Evolutionary conservation across 2,113 vertebrate genomes (phyloP).

Genomic region (Madoqua kirkii): DNA sequence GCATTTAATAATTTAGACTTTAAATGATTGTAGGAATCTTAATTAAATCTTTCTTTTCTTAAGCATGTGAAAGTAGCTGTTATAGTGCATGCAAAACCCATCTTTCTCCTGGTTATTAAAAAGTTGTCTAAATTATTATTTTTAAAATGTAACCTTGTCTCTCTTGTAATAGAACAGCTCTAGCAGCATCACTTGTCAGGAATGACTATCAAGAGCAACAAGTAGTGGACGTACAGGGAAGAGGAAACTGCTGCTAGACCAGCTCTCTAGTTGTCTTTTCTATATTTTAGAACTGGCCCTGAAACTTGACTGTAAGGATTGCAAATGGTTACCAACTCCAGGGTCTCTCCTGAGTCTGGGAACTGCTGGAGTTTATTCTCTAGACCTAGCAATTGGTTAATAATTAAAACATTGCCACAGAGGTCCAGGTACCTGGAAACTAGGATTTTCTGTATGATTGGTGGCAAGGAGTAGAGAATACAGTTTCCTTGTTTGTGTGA

Average conservation of each 20-base stretch:
- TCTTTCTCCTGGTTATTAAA: conserved; percentile 9
- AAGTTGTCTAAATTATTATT: conserved; percentile 12
- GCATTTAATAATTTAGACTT: conserved; percentile 59
- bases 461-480: conserved; percentile 21
- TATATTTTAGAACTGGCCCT: background rate
- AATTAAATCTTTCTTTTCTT: conserved; percentile 42
- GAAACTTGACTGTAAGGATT: background rate
- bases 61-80: conserved; percentile 11
- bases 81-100: background rate
- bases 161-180: conserved; percentile 22
- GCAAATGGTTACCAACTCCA: background rate
- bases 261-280: background rate
- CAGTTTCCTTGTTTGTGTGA: conserved; percentile 22
- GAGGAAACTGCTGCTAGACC: background rate
- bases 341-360: background rate
- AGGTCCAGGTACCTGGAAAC: background rate
- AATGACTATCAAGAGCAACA: conserved; percentile 23
- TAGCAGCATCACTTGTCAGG: background rate
- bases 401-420: conserved; percentile 51
- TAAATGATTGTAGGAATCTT: conserved; percentile 34
- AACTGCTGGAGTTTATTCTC: conserved; percentile 37
- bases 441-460: conserved; percentile 45
- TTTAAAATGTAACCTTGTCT: background rate
- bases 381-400: conserved; percentile 54
- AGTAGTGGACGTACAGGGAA: background rate